phyloP scores from a whole-genome alignment of 2,888 invertebrate genomes.

The Diaphora mendica region DNA sequence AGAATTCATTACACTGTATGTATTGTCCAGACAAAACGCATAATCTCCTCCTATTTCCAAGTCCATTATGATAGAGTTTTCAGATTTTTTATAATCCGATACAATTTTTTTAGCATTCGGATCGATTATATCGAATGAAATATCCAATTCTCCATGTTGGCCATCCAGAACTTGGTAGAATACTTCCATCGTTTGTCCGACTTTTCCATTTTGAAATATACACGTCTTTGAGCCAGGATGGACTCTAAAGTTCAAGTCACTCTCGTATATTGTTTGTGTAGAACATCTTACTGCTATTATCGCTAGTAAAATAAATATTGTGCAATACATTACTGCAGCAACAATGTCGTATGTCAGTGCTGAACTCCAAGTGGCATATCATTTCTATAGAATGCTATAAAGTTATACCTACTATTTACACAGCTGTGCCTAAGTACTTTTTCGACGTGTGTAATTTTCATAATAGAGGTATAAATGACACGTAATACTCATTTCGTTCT shows the following conservation, averaged over 20 bases:
- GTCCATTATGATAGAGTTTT: slow-evolving; percentile 89
- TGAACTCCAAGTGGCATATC: slow-evolving; percentile 15
- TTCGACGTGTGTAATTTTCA: slow-evolving; percentile 5
- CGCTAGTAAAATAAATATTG: slow-evolving; percentile 28
- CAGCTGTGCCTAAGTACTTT: slow-evolving; percentile 37
- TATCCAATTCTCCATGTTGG: slow-evolving; percentile 93
- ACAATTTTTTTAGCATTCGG: slow-evolving; percentile 88
- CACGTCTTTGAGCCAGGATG: slow-evolving; percentile 74
- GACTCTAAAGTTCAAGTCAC: slow-evolving; percentile 73
- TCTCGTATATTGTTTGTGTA: slow-evolving; percentile 63
- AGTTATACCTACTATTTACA: slow-evolving; percentile 43
- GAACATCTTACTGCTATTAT: slow-evolving; percentile 43
- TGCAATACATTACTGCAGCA: slow-evolving; percentile 28
- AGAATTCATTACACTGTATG: slow-evolving; percentile 91
- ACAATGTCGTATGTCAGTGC: slow-evolving; percentile 7
- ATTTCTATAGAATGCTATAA: slow-evolving; percentile 8
- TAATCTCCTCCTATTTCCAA: slow-evolving; percentile 90
- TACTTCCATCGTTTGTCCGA: slow-evolving; percentile 74
- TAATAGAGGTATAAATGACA: neutral
- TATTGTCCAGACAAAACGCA: slow-evolving; percentile 95
- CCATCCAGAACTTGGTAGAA: slow-evolving; percentile 90
- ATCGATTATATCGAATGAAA: slow-evolving; percentile 90
- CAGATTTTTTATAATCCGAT: slow-evolving; percentile 89
- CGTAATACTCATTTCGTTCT: neutral
- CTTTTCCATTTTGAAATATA: slow-evolving; percentile 71